These are phyloP conservation scores for Trypoxylon attenuatum DNA, from an alignment of 2,888 invertebrate genomes.

Conservation along the genomic window DNA sequence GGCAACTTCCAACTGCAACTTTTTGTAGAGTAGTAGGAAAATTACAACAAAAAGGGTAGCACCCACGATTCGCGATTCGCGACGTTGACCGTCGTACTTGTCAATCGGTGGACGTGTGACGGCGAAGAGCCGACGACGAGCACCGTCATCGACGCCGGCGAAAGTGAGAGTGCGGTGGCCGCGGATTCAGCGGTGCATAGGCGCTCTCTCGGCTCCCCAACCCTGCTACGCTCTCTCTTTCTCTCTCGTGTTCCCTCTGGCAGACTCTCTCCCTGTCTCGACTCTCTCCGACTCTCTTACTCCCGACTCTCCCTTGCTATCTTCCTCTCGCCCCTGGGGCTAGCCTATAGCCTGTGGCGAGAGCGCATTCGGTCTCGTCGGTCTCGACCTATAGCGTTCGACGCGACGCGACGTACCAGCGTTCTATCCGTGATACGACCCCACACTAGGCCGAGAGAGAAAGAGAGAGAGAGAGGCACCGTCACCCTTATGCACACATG, in stretches of 20 bases:
- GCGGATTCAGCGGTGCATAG: constrained; percentile 66
- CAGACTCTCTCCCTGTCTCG: constrained; percentile 12
- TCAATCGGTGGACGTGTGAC: constrained; percentile 45
- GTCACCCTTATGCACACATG: too few species aligned
- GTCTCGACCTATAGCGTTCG: constrained; percentile 59
- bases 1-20: too few species aligned
- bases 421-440: constrained; percentile 53
- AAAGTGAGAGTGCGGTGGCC: constrained; percentile 71
- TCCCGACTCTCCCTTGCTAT: constrained; percentile 10
- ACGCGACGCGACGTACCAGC: constrained; percentile 52
- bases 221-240: constrained; percentile 33
- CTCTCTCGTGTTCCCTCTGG: constrained; percentile 11
- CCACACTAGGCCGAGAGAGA: constrained; percentile 26
- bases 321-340: constrained; percentile 29
- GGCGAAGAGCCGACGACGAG: constrained; percentile 60
- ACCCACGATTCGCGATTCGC: too few species aligned
- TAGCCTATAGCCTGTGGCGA: constrained; percentile 54
- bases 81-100: too few species aligned
- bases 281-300: constrained; percentile 24
- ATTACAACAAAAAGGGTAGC: too few species aligned
- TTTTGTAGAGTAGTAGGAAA: too few species aligned
- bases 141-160: constrained; percentile 70
- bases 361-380: constrained; percentile 23
- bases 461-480: background rate
- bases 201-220: constrained; percentile 43